Evolutionary conservation across 2,113 vertebrate genomes (phyloP), one percentile per base, ranked within the genome.

Genomic region (Chitala chitala): DNA sequence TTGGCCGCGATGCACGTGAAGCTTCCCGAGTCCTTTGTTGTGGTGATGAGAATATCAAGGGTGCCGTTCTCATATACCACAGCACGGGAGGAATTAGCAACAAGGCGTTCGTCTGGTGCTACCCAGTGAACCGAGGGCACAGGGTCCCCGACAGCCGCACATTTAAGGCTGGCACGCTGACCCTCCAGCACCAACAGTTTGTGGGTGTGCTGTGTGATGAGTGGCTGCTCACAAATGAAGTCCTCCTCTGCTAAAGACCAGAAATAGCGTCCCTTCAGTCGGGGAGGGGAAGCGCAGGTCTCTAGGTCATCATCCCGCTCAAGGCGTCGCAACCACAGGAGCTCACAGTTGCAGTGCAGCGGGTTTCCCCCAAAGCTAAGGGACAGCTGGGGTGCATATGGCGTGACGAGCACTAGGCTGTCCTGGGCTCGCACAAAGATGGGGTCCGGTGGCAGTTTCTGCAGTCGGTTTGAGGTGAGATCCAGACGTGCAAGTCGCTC

Each of bases 1-100:
- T 96, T 98, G 72, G 95, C 94, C 0, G 96, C 96, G 15, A 98
- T 96, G 84, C 96, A 98, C 0, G 94, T 98, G 84, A 98, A 98
- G 70, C 91, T 91, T 0, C 96, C 96, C 0, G 92, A 94, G 87
- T 98, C 96, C 87, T 96, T 94, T 33, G 94, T 93, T 0, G 95
- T 95, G 82, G 96, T 95, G 78, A 96, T 94, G 63, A 88, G 84
- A 69, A 98, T 95, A 69, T 94, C 93, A 54, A 98, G 86, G n/a
- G 94, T 98, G 71, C 96, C 96, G 0, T 98, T 98, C 69, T 88
- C 87, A 4, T 92, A 93, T 46, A 93, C 90, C 0, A 89, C 63
- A 0, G 93, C 94, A 74, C 94, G 88, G 0, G 95, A 94, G 46
- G 96, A 93, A 81, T 97, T 97, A n/a, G 90, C 92, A 0, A 98